Percentiles rank a stretch among this genome's conserved stretches.
Conservation (phyloP, 1,140 invertebrate genomes). For the Scaptomyza hsui region DNA sequence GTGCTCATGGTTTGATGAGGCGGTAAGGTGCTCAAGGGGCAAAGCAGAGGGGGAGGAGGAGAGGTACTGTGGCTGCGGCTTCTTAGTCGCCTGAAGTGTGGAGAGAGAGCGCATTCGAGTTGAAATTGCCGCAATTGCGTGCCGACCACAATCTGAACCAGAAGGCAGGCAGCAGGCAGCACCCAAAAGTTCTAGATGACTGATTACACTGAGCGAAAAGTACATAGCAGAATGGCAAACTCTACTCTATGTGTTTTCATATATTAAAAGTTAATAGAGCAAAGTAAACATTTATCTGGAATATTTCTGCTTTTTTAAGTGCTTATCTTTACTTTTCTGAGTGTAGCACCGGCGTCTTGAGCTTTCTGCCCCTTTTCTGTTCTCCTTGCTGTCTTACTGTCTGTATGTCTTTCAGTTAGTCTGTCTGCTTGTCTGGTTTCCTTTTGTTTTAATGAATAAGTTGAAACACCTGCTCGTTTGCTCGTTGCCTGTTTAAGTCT, state of each 20-base stretch:
- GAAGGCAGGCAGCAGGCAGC: slow-evolving; percentile 25
- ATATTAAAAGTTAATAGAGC: no score
- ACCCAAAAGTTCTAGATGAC: slow-evolving; percentile 59
- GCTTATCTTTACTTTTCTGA: neutral
- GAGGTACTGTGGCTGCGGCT: slow-evolving; percentile 18
- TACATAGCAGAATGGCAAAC: no score
- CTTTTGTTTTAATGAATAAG: slow-evolving; percentile 80
- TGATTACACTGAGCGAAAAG: slow-evolving; percentile 10
- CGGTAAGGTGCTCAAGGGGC: neutral
- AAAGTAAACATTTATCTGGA: no score
- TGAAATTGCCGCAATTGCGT: slow-evolving; percentile 80
- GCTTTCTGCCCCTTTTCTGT: slow-evolving; percentile 21
- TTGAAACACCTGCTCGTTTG: slow-evolving; percentile 72
- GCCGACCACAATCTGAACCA: slow-evolving; percentile 79
- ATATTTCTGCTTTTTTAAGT: no score
- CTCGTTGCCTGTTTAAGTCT: slow-evolving; percentile 58
- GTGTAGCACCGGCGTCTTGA: slow-evolving; percentile 16
- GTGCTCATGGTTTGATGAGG: slow-evolving; percentile 6
- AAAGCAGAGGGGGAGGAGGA: neutral
- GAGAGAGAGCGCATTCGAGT: slow-evolving; percentile 59
- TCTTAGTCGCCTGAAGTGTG: slow-evolving; percentile 59
- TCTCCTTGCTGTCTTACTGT: neutral
- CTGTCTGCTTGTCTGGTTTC: slow-evolving; percentile 39
- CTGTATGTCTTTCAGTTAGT: neutral
- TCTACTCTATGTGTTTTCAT: no score